Evolutionary conservation across 1,140 invertebrate genomes (phyloP).

Genomic region (Orchestia grillus): DNA sequence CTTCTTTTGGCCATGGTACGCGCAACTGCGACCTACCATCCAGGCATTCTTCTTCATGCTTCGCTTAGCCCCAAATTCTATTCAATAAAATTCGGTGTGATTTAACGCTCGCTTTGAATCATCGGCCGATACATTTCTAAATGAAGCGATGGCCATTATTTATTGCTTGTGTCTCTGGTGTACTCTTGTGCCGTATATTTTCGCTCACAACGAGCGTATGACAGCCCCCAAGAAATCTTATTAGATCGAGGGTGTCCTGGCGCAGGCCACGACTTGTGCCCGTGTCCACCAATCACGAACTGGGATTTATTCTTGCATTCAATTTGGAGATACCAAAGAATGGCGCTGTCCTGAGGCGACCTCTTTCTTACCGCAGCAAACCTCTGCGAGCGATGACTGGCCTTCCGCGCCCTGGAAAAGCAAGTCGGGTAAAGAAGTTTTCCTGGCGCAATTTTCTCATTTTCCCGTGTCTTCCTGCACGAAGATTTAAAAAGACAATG

Average conservation of each 20-base stretch:
- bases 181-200: conserved; percentile 39
- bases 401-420: not conserved
- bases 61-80: not conserved
- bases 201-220: not conserved
- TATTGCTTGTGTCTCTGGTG: conserved; percentile 13
- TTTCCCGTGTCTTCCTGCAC: not conserved
- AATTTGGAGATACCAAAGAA: not conserved
- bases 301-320: not conserved
- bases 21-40: not conserved
- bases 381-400: not conserved
- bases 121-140: not conserved
- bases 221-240: conserved; percentile 22
- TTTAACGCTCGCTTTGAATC: not conserved
- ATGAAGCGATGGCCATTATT: conserved; percentile 20
- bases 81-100: not conserved
- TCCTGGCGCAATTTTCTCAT: not conserved
- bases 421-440: too few species aligned
- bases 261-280: not conserved
- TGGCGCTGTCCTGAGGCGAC: not conserved
- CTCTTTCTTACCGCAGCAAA: not conserved
- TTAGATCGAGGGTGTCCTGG: not conserved
- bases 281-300: not conserved
- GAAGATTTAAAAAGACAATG: not conserved
- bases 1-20: not conserved
- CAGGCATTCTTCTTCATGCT: not conserved